Conservation (phyloP, 2,888 invertebrate species). For the Venustoraphidia nigricollis region DNA sequence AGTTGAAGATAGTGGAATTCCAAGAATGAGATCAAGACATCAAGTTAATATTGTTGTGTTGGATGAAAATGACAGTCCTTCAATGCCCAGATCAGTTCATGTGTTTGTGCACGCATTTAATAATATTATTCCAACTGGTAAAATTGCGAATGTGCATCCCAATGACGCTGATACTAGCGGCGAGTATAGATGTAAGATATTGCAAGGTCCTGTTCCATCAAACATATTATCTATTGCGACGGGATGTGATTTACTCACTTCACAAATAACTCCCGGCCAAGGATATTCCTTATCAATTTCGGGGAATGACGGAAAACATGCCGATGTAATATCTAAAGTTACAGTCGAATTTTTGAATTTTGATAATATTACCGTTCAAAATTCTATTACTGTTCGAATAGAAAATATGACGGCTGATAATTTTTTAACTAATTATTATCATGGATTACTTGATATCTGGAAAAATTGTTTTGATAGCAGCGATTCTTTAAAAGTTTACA, state of each 20-base stretch:
- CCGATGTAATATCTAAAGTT: conserved; percentile 74
- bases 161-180: conserved; percentile 84
- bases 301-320: conserved; percentile 81
- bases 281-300: conserved; percentile 65
- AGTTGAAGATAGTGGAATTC: conserved; percentile 77
- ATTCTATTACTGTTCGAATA: conserved; percentile 64
- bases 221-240: conserved; percentile 52
- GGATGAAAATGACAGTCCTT: conserved; percentile 87
- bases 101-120: conserved; percentile 65
- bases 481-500: conserved; percentile 53
- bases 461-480: conserved; percentile 47
- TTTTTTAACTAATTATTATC: conserved; percentile 65
- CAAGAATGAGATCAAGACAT: conserved; percentile 69
- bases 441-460: conserved; percentile 53
- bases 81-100: conserved; percentile 66
- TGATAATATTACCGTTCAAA: conserved; percentile 66
- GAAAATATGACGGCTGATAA: conserved; percentile 54
- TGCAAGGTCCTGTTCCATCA: conserved; percentile 42
- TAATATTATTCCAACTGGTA: conserved; percentile 58
- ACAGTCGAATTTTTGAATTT: conserved; percentile 69
- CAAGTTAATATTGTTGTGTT: conserved; percentile 57
- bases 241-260: conserved; percentile 67
- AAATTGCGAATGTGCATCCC: conserved; percentile 82
- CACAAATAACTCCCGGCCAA: conserved; percentile 51
- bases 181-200: conserved; percentile 71